Base-by-base conservation (phyloP, 2,888 invertebrate genomes). In the Malthinus flaveolus region DNA sequence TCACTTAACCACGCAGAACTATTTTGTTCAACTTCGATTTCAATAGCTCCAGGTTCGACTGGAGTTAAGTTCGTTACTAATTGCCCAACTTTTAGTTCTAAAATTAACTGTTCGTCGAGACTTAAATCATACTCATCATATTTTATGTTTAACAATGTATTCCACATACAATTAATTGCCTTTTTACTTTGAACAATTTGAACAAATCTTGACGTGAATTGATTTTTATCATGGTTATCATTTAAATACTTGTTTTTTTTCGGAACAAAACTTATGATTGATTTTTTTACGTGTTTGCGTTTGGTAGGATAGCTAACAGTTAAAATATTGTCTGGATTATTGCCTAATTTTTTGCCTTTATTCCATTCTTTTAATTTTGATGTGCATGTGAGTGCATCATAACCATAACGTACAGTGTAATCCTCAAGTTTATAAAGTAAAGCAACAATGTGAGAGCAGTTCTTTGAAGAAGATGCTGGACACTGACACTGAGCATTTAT, bases 351-450 rank as follows among this genome's bases (percentile, higher is more conserved):
- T 7, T 56, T 33, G 31, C 65, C 65, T 53, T 64, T 56, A 62
- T 65, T 65, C 64, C 65, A 65, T 5, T 32, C 37, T 9, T 62
- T 62, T 49, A 64, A 32, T 57, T 64, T 59, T 34, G 62, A 57
- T 10, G 64, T 65, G 44, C 65, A 64, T 15, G 56, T 11, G 9
- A 60, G 10, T 47, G 48, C 51, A n/a, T 59, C 51, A 55, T 64
- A 33, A 7, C 49, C 59, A 51, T 11, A 12, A 31, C 47, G 33
- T 54, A 59, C 42, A 10, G 51, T 3, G 54, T 60, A 62, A 44
- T 59, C 46, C 37, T 62, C 56, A 36, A 63, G 33, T 11, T 50
- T 44, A 63, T 56, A 61, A 32, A 65, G 44, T 23, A 63, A 35
- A 36, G 56, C 61, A 54, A 61, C 61, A 13, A 65, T 61, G 50